phyloP scores from a whole-genome alignment of 2,113 vertebrate genomes.

The Sciurus niger region DNA sequence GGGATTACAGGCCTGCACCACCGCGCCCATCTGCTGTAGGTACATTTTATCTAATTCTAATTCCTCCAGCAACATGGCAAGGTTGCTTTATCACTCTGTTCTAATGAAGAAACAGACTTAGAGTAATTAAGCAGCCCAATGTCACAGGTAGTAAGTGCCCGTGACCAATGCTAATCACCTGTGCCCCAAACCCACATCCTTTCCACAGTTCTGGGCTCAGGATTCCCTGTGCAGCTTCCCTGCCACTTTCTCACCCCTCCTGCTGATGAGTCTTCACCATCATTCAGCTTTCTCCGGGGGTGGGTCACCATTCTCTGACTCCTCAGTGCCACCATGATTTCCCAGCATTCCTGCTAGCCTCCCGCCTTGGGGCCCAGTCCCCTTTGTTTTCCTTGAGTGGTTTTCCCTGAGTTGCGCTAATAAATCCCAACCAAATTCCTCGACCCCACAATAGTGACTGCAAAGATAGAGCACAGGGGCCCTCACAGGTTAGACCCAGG shows the following conservation, averaged over 20 bases:
- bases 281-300: not conserved
- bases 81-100: no score
- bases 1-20: not conserved
- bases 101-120: not conserved
- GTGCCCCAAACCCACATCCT: not conserved
- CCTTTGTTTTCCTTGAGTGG: not conserved
- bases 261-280: not conserved
- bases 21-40: not conserved
- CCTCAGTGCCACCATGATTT: not conserved
- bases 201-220: not conserved
- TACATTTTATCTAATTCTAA: not conserved
- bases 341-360: not conserved
- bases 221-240: not conserved
- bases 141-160: not conserved
- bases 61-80: not conserved
- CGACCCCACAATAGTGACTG: no score
- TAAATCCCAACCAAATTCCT: not conserved
- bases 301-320: not conserved
- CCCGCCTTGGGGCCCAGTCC: not conserved
- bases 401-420: not conserved
- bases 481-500: not conserved
- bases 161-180: not conserved
- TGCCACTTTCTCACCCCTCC: no score
- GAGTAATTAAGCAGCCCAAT: not conserved
- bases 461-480: not conserved